Conservation (phyloP, 1,140 invertebrate genomes). For the Micrasema longulum region DNA sequence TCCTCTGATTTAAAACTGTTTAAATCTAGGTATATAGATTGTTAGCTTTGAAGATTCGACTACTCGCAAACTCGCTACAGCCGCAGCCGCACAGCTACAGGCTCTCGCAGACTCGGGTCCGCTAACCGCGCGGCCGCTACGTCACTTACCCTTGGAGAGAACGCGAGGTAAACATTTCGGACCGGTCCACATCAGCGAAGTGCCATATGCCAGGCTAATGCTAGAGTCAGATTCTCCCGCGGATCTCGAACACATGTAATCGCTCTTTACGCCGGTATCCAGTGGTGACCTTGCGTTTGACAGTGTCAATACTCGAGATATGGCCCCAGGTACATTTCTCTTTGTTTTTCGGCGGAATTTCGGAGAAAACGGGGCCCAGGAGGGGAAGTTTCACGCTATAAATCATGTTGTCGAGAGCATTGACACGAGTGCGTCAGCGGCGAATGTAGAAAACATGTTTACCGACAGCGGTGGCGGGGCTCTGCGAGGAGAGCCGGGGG, state of each 20-base stretch:
- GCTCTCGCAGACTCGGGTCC: no score
- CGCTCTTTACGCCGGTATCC: not conserved
- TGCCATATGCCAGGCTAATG: no score
- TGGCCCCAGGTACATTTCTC: not conserved
- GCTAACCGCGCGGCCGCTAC: not conserved
- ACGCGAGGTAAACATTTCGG: not conserved
- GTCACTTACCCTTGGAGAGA: not conserved
- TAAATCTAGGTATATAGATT: no score
- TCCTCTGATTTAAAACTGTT: no score
- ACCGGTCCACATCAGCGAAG: slow-evolving; percentile 10
- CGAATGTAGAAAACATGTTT: slow-evolving; percentile 25
- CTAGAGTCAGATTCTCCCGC: not conserved
- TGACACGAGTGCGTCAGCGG: slow-evolving; percentile 39
- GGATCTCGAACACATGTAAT: not conserved
- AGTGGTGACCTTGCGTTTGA: not conserved
- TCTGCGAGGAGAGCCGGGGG: slow-evolving; percentile 30
- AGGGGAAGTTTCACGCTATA: not conserved
- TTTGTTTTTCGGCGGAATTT: not conserved
- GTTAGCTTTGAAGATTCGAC: no score
- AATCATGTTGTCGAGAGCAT: slow-evolving; percentile 37
- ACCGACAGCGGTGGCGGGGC: slow-evolving; percentile 21
- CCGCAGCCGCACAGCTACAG: no score
- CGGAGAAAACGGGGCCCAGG: slow-evolving; percentile 1
- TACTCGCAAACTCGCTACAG: no score
- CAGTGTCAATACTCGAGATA: slow-evolving; percentile 6